Conservation (phyloP, 2,888 invertebrate species). For the Cheiracanthium punctorium region DNA sequence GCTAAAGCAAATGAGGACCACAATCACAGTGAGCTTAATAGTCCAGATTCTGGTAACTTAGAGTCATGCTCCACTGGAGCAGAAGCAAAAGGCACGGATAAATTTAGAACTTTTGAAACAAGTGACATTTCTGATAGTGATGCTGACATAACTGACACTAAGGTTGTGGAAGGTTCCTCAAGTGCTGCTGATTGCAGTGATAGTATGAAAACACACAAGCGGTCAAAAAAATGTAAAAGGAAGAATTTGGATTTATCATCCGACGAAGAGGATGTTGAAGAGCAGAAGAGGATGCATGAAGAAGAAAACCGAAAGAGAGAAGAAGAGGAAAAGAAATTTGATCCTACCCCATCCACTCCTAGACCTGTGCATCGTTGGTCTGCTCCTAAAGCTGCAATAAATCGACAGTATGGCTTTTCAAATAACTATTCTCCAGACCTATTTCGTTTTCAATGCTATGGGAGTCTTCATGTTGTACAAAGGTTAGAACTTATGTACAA, state of each 20-base stretch:
- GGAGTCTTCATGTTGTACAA: conserved; percentile 88
- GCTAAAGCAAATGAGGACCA: not conserved
- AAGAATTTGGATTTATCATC: not conserved
- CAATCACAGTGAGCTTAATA: conserved; percentile 8
- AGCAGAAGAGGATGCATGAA: not conserved
- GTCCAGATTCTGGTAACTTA: conserved; percentile 49
- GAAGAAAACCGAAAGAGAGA: conserved; percentile 10
- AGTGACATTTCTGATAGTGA: not conserved
- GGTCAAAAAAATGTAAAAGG: not conserved
- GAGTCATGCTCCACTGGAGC: conserved; percentile 10
- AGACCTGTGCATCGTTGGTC: conserved; percentile 84
- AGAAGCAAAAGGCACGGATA: not conserved
- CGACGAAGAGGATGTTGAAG: conserved; percentile 1
- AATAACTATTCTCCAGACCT: conserved; percentile 78
- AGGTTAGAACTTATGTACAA: conserved; percentile 86
- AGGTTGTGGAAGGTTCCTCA: not conserved
- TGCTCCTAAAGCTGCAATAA: conserved; percentile 81
- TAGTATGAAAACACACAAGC: not conserved
- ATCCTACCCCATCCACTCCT: conserved; percentile 70
- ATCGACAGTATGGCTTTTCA: conserved; percentile 79
- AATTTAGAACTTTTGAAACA: not conserved
- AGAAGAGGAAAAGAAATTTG: conserved; percentile 59
- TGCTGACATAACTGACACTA: not conserved
- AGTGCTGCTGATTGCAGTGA: not conserved
- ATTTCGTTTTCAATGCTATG: conserved; percentile 85